Evolutionary conservation across 2,113 vertebrate species (phyloP), one percentile per base, ranked within the genome.

Genomic region (Gallinago jamesoni): DNA sequence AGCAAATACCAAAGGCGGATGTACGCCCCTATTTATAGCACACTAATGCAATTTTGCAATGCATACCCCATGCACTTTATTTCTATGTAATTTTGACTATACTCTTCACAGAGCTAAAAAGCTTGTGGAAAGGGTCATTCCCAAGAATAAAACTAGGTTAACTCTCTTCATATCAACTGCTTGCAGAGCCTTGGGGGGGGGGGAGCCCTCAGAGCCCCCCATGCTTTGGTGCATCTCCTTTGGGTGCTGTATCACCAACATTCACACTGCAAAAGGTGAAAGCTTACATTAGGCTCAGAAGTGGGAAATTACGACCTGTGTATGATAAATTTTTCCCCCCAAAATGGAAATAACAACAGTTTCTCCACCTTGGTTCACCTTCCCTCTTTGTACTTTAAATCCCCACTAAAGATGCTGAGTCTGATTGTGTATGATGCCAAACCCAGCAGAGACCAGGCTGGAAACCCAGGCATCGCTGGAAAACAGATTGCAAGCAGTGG

Each of bases 171-270:
- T 9, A 81, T 16, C 53, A 52, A 30, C 30, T 17, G 35, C 10
- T 69, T 74, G 73, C 23, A 87, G 73, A 73, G 50, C 18, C 25
- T 20, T 1, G 0, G 52, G 41, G 41, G 15, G 41, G 15, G 41
- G 13, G 41, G 14, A 13, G 39, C 41, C 41, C 60, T 6, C 3
- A 15, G 47, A 69, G 59, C 6, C 23, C 62, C 35, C 55, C 30
- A 9, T 7, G 14, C 39, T 15, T 47, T 7, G 20, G 2, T 14
- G 4, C 0, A 20, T 60, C 48, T 41, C 66, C 19, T 55, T 37
- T 1, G 10, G n/a, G 57, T 56, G 52, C 53, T 47, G 15, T 10
- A 15, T 48, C 43, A 45, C 28, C 0, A 0, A 35, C 0, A 0
- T 9, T 37, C 57, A 91, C 37, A 28, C 8, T 48, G 39, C 6